These are phyloP conservation scores for Selene dorsalis DNA, from an alignment of 2,797 vertebrate genomes.

Conservation along the genomic window DNA sequence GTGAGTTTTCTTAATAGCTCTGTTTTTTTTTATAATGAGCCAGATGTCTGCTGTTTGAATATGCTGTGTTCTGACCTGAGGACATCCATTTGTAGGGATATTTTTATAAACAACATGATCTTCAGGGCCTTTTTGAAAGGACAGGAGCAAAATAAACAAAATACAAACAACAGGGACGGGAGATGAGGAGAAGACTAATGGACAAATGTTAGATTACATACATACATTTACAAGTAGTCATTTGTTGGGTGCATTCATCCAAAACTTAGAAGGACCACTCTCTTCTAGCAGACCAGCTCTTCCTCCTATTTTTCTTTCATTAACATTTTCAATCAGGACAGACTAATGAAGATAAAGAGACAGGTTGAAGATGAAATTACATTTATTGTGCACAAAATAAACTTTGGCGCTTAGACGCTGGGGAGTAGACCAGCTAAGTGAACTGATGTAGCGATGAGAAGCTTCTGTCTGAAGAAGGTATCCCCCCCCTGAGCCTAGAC, in stretches of 20 bases:
- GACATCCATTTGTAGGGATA: neutral
- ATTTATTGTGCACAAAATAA: no score
- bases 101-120: neutral
- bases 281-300: neutral
- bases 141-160: no score
- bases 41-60: constrained; percentile 11
- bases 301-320: neutral
- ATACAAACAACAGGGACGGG: neutral
- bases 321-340: no score
- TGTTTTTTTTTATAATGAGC: constrained; percentile 5
- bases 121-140: neutral
- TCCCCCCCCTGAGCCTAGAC: no score
- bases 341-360: no score
- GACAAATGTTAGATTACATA: neutral
- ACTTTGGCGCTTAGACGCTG: no score
- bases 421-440: no score
- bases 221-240: neutral
- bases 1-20: constrained; percentile 13
- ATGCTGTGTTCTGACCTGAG: neutral
- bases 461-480: no score
- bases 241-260: no score
- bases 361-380: no score
- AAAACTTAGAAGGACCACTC: neutral
- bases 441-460: no score
- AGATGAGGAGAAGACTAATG: neutral